Base-by-base conservation (phyloP, 2,797 vertebrate species). In the Leptodactylus fallax region DNA sequence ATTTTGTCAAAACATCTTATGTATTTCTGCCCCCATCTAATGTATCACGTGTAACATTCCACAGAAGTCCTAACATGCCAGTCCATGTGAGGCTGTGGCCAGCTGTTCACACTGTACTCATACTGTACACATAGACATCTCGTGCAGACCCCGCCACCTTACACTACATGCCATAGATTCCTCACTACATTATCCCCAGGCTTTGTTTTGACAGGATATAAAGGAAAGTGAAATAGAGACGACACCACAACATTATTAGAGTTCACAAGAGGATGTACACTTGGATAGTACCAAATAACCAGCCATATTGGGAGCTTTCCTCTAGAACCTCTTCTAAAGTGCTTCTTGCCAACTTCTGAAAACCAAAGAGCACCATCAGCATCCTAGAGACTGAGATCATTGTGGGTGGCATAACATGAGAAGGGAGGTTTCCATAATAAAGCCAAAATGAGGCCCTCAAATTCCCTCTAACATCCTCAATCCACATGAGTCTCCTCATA, bases 21-120 rank as follows among this genome's bases (percentile, higher is more conserved):
- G 47, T 23, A 65, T 23, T 17, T 8, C 27, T 13, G 21, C 61
- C n/a, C n/a, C 58, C 2, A 23, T 63, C 67, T 82, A 23, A 67
- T 55, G 63, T 87, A 76, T 74, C 25, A 63, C 27, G 17, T n/a
- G n/a, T 77, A 16, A 78, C 71, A 85, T 88, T 85, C 87, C 87
- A 23, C 53, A 79, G 55, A 45, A 58, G 87, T 79, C 87, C 49
- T 79, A 23, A 88, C 87, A 80, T 74, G 82, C 55, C 51, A 23
- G 19, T 36, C n/a, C 21, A 21, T 13, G 47, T 23, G 60, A 11
- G 17, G 27, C 56, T 19, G 11, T 19, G 16, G 36, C 76, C 82
- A 60, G 63, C 82, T 80, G 81, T 55, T 49, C 49, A 10, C 23
- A 36, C 55, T 80, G 25, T 86, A 56, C 76, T 79, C 27, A 61